A percentile compares a stretch with the other conserved stretches of the same genome.
Evolutionary conservation across 2,113 vertebrate genomes (phyloP).

Genomic region (Crotalus tigris): DNA sequence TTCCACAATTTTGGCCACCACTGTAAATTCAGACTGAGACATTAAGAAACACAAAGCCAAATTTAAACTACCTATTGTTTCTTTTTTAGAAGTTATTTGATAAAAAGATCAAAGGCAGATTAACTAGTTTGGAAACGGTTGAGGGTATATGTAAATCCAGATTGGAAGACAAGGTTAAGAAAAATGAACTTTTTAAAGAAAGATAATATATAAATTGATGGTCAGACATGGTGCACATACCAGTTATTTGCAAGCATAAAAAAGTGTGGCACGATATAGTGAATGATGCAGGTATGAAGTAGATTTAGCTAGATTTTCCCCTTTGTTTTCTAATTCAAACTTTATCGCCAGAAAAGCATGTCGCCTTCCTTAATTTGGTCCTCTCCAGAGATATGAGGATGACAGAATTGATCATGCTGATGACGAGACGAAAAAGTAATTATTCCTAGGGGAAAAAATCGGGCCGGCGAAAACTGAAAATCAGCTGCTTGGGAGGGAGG

Average conservation of each 20-base stretch:
- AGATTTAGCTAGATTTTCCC: no score
- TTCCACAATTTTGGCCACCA: no score
- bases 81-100: neutral
- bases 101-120: neutral
- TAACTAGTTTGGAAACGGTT: no score
- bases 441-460: neutral
- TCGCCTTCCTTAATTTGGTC: neutral
- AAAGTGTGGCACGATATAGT: no score
- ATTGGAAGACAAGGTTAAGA: no score
- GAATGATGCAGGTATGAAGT: no score
- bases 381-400: neutral
- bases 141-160: no score
- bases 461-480: neutral
- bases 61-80: neutral
- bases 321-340: neutral
- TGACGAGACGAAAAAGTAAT: neutral
- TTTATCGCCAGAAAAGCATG: neutral
- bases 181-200: no score
- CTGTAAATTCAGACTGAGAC: neutral
- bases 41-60: neutral
- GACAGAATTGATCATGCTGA: neutral
- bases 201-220: no score
- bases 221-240: no score
- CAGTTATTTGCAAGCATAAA: no score
- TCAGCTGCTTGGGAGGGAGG: neutral